Evolutionary conservation across 2,888 invertebrate genomes (phyloP).

Genomic region (Pilophorus perplexus): DNA sequence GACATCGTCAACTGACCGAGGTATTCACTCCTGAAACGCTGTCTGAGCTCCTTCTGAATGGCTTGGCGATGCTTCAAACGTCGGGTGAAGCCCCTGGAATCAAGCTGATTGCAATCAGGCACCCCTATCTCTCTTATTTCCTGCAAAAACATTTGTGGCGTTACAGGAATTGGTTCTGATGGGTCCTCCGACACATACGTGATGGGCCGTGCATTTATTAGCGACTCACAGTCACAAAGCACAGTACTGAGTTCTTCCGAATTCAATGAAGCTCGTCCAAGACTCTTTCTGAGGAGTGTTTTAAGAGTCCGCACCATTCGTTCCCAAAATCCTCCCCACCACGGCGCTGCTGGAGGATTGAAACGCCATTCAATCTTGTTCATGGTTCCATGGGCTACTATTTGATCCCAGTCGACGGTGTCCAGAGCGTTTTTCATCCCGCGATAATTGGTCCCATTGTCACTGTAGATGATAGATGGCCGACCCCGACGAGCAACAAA

Average conservation of each 20-base stretch:
- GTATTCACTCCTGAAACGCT: conserved; percentile 18
- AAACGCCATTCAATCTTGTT: conserved; percentile 50
- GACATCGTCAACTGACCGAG: conserved; percentile 2
- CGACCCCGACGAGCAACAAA: conserved; percentile 52
- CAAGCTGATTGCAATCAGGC: conserved; percentile 32
- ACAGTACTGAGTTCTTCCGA: conserved; percentile 40
- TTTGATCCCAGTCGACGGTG: conserved; percentile 56
- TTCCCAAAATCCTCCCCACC: conserved; percentile 54
- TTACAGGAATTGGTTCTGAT: conserved; percentile 47
- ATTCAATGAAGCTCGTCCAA: conserved; percentile 33
- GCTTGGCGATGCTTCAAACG: conserved; percentile 22
- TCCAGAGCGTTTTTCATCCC: conserved; percentile 53
- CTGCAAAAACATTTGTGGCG: conserved; percentile 49
- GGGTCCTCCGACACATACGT: conserved; percentile 21
- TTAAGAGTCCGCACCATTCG: conserved; percentile 40
- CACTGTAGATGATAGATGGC: conserved; percentile 49
- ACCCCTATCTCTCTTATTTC: conserved; percentile 22
- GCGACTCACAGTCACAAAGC: conserved; percentile 41
- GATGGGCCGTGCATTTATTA: conserved; percentile 31
- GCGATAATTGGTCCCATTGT: conserved; percentile 53
- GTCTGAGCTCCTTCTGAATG: conserved; percentile 1
- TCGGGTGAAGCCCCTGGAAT: conserved; percentile 2
- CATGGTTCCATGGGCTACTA: conserved; percentile 43
- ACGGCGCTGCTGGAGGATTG: conserved; percentile 49
- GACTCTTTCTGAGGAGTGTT: conserved; percentile 30